Conservation (phyloP, 1,140 invertebrate species). For the Telenomus remus region DNA sequence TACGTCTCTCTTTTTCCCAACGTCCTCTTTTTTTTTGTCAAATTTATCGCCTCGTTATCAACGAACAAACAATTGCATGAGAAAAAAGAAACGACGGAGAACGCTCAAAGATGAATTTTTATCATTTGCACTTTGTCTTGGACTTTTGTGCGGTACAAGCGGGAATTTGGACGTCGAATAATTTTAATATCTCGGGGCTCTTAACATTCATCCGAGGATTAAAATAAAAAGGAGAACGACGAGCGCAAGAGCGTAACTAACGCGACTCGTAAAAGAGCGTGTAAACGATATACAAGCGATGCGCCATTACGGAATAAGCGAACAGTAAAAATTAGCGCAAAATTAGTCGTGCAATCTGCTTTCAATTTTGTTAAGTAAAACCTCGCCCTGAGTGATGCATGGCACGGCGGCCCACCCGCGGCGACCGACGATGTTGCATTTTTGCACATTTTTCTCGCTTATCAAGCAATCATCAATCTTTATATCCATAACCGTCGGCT, state of each 20-base stretch:
- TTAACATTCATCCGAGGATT: too few relatives aligned
- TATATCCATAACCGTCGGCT: slow-evolving; percentile 41
- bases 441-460: slow-evolving; percentile 73
- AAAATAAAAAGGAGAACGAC: slow-evolving; percentile 27
- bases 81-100: too few relatives aligned
- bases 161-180: slow-evolving; percentile 5
- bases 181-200: slow-evolving; percentile 18
- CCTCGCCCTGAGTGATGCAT: slow-evolving; percentile 59
- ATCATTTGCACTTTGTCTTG: too few relatives aligned
- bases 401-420: slow-evolving; percentile 61
- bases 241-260: slow-evolving; percentile 45
- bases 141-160: too few relatives aligned
- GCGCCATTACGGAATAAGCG: slow-evolving; percentile 30
- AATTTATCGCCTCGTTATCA: too few relatives aligned
- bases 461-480: slow-evolving; percentile 74
- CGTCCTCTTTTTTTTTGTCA: not conserved
- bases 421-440: slow-evolving; percentile 62
- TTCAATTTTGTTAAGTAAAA: slow-evolving; percentile 60
- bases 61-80: too few relatives aligned
- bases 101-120: too few relatives aligned
- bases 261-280: slow-evolving; percentile 40
- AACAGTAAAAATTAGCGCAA: slow-evolving; percentile 37
- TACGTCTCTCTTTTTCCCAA: slow-evolving; percentile 3
- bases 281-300: slow-evolving; percentile 44
- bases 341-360: slow-evolving; percentile 27